These are phyloP conservation scores for Notarius lentiginosus DNA, from an alignment of 2,113 vertebrate species.

Conservation along the genomic window DNA sequence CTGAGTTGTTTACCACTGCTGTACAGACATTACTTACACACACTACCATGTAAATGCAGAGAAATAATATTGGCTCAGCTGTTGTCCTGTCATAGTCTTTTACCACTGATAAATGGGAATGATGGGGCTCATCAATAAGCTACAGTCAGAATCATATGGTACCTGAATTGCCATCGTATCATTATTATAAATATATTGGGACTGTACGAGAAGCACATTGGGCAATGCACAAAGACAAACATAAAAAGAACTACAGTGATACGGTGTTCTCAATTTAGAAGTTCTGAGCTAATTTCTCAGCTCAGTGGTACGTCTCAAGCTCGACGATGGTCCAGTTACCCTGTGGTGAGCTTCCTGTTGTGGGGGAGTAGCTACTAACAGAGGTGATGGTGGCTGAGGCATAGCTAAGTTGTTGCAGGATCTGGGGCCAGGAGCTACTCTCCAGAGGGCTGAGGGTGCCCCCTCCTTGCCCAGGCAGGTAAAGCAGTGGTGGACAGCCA, in stretches of 20 bases:
- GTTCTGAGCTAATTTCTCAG: slow-evolving; percentile 57
- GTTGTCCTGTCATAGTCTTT: neutral
- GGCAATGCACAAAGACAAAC: neutral
- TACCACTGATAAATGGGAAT: neutral
- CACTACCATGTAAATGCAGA: neutral
- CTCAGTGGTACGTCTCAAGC: slow-evolving; percentile 86
- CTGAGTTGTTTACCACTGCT: neutral
- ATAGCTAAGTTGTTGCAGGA: slow-evolving; percentile 78
- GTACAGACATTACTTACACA: neutral
- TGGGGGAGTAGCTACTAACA: slow-evolving; percentile 84
- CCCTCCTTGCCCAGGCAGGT: slow-evolving; percentile 67
- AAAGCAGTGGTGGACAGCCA: slow-evolving; percentile 66
- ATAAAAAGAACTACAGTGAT: neutral
- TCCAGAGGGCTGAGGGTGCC: slow-evolving; percentile 79
- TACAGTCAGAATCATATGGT: neutral
- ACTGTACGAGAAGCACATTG: neutral
- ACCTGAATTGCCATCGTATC: neutral
- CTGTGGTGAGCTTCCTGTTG: slow-evolving; percentile 70
- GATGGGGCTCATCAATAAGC: neutral
- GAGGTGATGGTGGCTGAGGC: slow-evolving; percentile 82
- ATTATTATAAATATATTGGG: neutral
- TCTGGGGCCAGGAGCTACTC: slow-evolving; percentile 81
- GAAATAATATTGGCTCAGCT: neutral
- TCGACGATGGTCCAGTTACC: slow-evolving; percentile 90
- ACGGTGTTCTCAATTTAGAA: neutral